Percentiles rank a stretch among this genome's conserved stretches.
phyloP scores from a whole-genome alignment of 2,797 vertebrate species.

The Uromys caudimaculatus region DNA sequence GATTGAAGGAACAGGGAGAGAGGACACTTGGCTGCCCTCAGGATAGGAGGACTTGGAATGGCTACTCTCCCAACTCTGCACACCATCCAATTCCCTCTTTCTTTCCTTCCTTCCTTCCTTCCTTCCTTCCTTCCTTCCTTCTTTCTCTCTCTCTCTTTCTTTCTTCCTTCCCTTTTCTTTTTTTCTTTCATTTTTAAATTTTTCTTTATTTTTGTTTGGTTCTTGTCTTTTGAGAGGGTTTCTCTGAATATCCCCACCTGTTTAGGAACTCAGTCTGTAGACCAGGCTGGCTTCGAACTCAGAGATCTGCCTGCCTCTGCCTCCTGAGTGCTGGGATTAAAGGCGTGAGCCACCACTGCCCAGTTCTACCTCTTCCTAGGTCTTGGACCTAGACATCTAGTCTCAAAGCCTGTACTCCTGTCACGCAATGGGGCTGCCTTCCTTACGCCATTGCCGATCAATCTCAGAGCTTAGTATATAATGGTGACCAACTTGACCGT shows the following conservation, averaged over 20 bases:
- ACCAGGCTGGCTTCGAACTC: background rate
- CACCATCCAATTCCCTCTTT: too few species aligned
- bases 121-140: background rate
- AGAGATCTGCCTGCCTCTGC: background rate
- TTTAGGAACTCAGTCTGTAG: background rate
- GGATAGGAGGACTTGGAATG: background rate
- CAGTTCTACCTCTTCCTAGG: background rate
- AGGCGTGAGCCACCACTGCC: background rate
- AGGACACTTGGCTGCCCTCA: background rate
- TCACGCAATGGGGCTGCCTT: background rate
- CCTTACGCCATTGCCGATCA: background rate
- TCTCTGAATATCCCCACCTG: background rate
- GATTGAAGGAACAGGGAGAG: too few species aligned
- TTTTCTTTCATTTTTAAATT: too few species aligned
- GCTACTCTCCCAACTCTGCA: background rate
- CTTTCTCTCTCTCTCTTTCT: too few species aligned
- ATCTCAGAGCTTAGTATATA: background rate
- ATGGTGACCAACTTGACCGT: background rate
- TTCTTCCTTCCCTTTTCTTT: background rate
- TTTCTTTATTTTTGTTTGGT: too few species aligned
- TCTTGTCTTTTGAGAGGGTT: background rate
- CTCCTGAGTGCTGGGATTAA: background rate
- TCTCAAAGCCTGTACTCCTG: background rate
- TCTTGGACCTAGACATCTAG: constrained; percentile 58
- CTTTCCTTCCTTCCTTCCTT: too few species aligned